Base-by-base conservation (phyloP, 53 echinoderm and acorn worm genomes). In the Crossaster papposus region DNA sequence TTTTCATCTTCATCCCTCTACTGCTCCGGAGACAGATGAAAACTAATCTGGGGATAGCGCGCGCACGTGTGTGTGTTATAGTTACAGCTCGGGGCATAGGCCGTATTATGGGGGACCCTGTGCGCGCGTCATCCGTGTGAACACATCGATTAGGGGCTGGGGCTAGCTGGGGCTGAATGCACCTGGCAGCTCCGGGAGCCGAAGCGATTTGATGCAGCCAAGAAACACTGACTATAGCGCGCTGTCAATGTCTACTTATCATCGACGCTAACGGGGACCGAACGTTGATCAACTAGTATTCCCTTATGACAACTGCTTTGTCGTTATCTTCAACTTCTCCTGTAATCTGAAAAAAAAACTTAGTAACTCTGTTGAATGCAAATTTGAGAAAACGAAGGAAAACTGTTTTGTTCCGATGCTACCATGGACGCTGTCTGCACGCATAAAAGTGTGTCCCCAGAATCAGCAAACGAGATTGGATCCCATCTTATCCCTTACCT, bases 141-240 rank as follows among this genome's bases (percentile, higher is more conserved):
- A 74, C 11, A 74, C 75, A 74, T 74, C 75, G 75, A 74, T 74
- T 74, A 33, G 58, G 75, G 36, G 36, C 13, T 36, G n/a, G n/a
- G n/a, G n/a, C n/a, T n/a, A n/a, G n/a, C n/a, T n/a, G n/a, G n/a
- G n/a, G n/a, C 75, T 18, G 14, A 14, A 35, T 36, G 36, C 75
- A 74, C 75, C 75, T 74, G n/a, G 75, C 75, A 35, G 75, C 75
- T 36, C 18, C 10, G 75, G 36, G 75, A 35, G 14, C 75, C 34
- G 14, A 17, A 74, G 75, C 75, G 30, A 14, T 74, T 36, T 14
- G 11, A 31, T 74, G 11, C 75, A 33, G 33, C 20, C 34, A 34
- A 32, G 34, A 7, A 74, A 20, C 33, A 6, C 75, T 29, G 75
- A 74, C 24, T 68, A 5, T n/a, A n/a, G n/a, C n/a, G n/a, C n/a